These are phyloP conservation scores for Eospalax fontanierii DNA, from an alignment of 2,797 vertebrate genomes.

Conservation along the genomic window DNA sequence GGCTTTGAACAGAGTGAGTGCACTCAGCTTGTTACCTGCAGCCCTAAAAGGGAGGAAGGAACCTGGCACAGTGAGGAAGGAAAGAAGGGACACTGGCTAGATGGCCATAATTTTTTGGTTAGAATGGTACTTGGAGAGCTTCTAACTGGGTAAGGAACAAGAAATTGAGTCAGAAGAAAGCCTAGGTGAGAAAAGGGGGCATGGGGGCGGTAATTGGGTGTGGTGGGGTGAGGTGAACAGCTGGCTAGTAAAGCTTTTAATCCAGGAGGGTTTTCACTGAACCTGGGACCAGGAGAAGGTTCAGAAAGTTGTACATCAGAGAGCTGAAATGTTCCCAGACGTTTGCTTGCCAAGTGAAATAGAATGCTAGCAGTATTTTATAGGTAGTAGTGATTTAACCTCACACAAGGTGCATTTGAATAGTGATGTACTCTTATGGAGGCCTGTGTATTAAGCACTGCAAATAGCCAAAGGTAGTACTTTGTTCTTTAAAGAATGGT, in stretches of 20 bases:
- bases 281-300: background rate
- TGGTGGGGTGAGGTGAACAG: too few relatives aligned
- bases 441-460: background rate
- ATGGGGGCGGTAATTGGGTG: background rate
- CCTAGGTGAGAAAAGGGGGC: background rate
- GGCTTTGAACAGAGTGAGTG: background rate
- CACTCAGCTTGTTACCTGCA: background rate
- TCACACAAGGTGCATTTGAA: background rate
- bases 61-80: background rate
- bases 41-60: background rate
- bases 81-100: background rate
- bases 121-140: background rate
- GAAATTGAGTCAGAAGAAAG: background rate
- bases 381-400: background rate
- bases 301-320: background rate
- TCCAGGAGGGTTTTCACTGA: background rate
- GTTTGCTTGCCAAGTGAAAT: background rate
- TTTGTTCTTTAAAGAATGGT: conserved; percentile 23
- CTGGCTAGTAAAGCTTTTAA: background rate
- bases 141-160: background rate
- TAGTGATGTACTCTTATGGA: conserved; percentile 31
- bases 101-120: background rate
- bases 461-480: background rate
- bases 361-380: conserved; percentile 1
- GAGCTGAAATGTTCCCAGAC: background rate